Conservation (phyloP, 2,797 vertebrate genomes). For the Yasuhikotakia modesta region DNA sequence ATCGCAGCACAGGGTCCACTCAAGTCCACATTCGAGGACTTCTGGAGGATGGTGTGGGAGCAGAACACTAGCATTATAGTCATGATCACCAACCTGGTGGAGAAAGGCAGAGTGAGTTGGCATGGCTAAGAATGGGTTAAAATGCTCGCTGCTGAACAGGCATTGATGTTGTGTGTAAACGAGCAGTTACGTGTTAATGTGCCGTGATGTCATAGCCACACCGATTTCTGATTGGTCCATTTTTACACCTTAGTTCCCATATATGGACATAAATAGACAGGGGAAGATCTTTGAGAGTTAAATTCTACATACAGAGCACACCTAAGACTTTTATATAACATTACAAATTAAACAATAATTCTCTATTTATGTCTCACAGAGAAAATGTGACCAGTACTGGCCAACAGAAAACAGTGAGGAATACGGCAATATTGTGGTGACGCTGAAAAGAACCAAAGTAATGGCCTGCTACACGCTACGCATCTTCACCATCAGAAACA, state of each 20-base stretch:
- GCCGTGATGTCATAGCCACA: no score
- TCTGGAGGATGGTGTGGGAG: conserved; percentile 97
- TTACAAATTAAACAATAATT: no score
- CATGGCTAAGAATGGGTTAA: no score
- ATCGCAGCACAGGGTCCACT: conserved; percentile 93
- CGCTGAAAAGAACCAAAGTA: conserved; percentile 86
- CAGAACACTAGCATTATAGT: conserved; percentile 91
- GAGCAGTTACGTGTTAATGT: no score
- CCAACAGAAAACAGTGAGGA: conserved; percentile 90
- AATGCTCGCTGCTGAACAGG: no score
- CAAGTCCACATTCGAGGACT: conserved; percentile 94
- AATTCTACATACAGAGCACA: no score
- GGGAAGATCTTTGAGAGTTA: no score
- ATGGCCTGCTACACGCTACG: conserved; percentile 90
- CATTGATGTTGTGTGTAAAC: no score
- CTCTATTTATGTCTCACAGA: conserved; percentile 68
- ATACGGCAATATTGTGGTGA: conserved; percentile 89
- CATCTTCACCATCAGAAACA: conserved; percentile 84
- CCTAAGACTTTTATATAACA: no score
- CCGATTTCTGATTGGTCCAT: no score
- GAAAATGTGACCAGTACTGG: conserved; percentile 96
- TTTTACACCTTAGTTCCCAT: no score
- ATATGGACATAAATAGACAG: no score
- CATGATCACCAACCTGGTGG: conserved; percentile 96
- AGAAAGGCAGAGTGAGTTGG: conserved; percentile 94